Base-by-base conservation (phyloP, 2,888 invertebrate species). In the Platerodrilus igneus region DNA sequence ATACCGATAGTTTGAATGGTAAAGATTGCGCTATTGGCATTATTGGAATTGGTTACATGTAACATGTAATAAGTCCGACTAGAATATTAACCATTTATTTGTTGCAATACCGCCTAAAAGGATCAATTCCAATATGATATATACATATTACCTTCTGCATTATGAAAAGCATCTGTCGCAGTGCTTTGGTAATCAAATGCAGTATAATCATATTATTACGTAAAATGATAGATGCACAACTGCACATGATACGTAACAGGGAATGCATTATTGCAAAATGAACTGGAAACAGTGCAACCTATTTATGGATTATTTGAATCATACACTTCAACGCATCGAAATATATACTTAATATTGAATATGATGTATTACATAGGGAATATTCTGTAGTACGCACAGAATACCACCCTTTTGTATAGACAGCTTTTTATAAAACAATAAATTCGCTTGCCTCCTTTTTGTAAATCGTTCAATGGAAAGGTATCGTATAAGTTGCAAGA, bases 281-380 rank as follows among this genome's bases (percentile, higher is more conserved):
- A 52, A 48, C 50, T 46, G 53, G 53, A 53, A 53, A 44, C 38
- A 43, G 45, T 48, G 47, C 51, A 47, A 44, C 49, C 49, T 50
- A 51, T 53, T 53, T 53, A 53, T 52, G 53, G 49, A 53, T 52
- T 54, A 54, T 52, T 51, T 51, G 48, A 54, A 52, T 54, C 48
- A 54, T 26, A 51, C 52, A 48, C 51, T 47, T 32, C 42, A 37
- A 29, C 40, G 45, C 36, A 29, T 39, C 10, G 26, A 37, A 50
- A 53, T n/a, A n/a, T n/a, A n/a, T n/a, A n/a, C n/a, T 48, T 53
- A 45, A 53, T 49, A 37, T 37, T 41, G 37, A 40, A 43, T 42
- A 42, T 42, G 42, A 42, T 37, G 38, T 29, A 43, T 38, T 43
- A 38, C 30, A 38, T 43, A 35, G n/a, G n/a, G n/a, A n/a, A n/a